These are phyloP conservation scores for Sycophila texana DNA, from an alignment of 2,888 invertebrate genomes.

Conservation along the genomic window DNA sequence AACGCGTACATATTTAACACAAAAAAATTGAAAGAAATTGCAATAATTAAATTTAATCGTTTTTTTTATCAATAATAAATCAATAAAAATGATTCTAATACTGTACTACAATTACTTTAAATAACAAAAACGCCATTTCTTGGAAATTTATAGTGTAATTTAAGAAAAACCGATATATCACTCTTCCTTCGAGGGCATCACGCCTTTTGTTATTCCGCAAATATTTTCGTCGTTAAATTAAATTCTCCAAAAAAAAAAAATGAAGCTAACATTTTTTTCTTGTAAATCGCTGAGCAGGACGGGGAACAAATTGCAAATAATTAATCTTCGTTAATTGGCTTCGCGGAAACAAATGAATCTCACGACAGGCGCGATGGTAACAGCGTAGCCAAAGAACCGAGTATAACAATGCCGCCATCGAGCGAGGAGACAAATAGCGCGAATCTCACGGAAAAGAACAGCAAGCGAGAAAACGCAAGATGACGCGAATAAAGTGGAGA, in stretches of 20 bases:
- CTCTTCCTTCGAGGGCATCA: neutral
- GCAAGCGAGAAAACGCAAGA: neutral
- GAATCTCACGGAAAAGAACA: neutral
- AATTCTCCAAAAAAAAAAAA: no score
- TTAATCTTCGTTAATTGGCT: no score
- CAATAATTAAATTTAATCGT: no score
- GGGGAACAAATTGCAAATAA: no score
- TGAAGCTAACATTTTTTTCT: no score
- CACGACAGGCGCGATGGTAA: neutral
- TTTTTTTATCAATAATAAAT: neutral
- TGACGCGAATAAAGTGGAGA: constrained; percentile 15
- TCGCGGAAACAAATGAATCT: no score
- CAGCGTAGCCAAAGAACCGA: neutral
- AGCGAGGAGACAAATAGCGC: neutral
- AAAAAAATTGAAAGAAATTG: no score
- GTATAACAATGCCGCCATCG: neutral
- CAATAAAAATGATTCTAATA: neutral
- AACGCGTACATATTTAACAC: no score
- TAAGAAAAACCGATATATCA: neutral
- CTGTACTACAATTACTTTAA: neutral
- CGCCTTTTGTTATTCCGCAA: no score
- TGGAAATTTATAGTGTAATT: neutral
- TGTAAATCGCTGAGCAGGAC: no score
- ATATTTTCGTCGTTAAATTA: no score
- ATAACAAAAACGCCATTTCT: neutral